Conservation (phyloP, 2,888 invertebrate species). For the Gonocerus acuteangulatus region DNA sequence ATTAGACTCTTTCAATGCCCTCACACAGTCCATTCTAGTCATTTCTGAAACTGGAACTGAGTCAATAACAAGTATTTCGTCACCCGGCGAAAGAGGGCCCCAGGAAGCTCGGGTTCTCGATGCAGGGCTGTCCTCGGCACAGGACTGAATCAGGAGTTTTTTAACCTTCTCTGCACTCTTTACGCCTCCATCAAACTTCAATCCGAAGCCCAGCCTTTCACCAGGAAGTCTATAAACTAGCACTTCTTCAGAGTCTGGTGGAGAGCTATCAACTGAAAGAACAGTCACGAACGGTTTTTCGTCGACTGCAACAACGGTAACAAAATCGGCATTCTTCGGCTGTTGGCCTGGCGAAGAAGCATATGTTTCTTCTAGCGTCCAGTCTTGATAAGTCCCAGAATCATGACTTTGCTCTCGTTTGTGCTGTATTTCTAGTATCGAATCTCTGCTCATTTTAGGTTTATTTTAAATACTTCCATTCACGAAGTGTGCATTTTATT, state of each 20-base stretch:
- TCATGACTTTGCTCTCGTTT: conserved; percentile 41
- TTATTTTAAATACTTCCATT: neutral
- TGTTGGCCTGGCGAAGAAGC: neutral
- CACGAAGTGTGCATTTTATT: too few relatives aligned
- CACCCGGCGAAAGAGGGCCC: conserved; percentile 77
- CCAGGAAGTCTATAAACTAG: conserved; percentile 78
- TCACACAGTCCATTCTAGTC: conserved; percentile 80
- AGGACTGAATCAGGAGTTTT: conserved; percentile 78
- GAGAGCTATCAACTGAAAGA: conserved; percentile 46
- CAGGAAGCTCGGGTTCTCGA: conserved; percentile 73
- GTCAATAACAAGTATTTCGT: conserved; percentile 83
- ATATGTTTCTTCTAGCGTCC: conserved; percentile 38
- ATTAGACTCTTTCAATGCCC: conserved; percentile 74
- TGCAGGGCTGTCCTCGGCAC: conserved; percentile 79
- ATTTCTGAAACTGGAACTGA: conserved; percentile 66
- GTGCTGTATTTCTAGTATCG: conserved; percentile 37
- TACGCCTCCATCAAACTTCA: conserved; percentile 86
- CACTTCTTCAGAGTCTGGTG: conserved; percentile 54
- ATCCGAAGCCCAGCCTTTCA: conserved; percentile 80
- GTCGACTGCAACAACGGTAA: conserved; percentile 54
- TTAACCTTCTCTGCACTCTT: conserved; percentile 72
- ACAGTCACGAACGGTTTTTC: conserved; percentile 51
- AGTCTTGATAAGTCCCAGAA: conserved; percentile 41
- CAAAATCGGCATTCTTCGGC: conserved; percentile 47
- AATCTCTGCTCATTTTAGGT: conserved; percentile 27